Evolutionary conservation across 2,888 invertebrate species (phyloP).

Genomic region (Drosophila sordidula): DNA sequence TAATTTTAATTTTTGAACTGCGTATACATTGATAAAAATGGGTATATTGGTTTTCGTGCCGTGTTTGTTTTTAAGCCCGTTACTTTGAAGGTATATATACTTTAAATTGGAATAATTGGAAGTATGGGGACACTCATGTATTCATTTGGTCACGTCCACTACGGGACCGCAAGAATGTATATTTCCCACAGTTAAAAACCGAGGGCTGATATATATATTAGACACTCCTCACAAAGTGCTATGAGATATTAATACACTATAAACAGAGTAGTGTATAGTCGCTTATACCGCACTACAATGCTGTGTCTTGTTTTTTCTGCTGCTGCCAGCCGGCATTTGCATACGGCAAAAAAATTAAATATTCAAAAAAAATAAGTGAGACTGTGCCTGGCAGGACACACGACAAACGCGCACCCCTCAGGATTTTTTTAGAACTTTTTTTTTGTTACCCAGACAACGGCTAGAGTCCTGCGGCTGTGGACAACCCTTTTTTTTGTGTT

Average conservation of each 20-base stretch:
- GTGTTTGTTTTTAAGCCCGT: no score
- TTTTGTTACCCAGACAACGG: slow-evolving; percentile 70
- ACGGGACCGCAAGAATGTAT: no score
- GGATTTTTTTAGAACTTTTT: slow-evolving; percentile 43
- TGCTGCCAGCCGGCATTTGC: slow-evolving; percentile 67
- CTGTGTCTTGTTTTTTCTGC: background rate
- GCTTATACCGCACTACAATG: background rate
- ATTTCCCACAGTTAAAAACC: no score
- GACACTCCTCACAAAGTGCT: no score
- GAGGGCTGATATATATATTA: no score
- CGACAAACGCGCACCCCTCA: slow-evolving; percentile 68
- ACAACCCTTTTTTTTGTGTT: slow-evolving; percentile 82
- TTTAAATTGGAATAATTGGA: no score
- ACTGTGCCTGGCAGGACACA: slow-evolving; percentile 79
- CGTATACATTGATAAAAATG: background rate
- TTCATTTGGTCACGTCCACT: no score
- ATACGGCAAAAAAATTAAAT: slow-evolving; percentile 66
- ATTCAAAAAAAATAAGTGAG: slow-evolving; percentile 64
- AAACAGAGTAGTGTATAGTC: background rate
- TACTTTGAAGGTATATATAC: no score
- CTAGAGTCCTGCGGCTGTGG: slow-evolving; percentile 70
- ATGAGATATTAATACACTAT: no score
- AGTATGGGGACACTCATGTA: no score
- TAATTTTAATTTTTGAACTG: slow-evolving; percentile 43
- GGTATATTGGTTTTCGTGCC: background rate